These are phyloP conservation scores for Neodontobutis hainanensis DNA, from an alignment of 2,113 vertebrate genomes.

Conservation along the genomic window DNA sequence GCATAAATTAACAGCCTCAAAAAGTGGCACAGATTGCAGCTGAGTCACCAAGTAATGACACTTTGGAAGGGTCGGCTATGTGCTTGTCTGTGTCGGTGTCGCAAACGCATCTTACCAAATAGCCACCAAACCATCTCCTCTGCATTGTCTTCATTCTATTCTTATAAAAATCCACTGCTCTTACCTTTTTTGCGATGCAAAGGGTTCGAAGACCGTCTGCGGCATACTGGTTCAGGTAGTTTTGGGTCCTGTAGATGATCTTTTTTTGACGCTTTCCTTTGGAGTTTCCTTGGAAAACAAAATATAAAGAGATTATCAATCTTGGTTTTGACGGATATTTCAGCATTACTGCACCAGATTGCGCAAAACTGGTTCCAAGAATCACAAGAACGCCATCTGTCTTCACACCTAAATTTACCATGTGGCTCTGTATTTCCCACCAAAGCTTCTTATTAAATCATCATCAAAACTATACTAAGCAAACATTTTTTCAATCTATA, in stretches of 20 bases:
- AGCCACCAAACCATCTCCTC: constrained; percentile 20
- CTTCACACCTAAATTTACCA: constrained; percentile 51
- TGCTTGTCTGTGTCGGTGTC: constrained; percentile 41
- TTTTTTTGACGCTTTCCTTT: constrained; percentile 88
- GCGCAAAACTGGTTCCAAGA: constrained; percentile 36
- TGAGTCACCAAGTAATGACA: constrained; percentile 62
- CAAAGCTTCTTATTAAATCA: constrained; percentile 16
- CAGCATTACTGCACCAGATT: constrained; percentile 27
- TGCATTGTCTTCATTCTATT: neutral
- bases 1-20: constrained; percentile 66
- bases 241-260: constrained; percentile 90
- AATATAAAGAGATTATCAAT: constrained; percentile 9
- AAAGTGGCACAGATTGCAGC: constrained; percentile 59
- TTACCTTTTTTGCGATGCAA: constrained; percentile 98
- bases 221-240: constrained; percentile 93
- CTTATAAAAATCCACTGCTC: no score
- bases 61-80: constrained; percentile 36
- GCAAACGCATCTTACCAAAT: constrained; percentile 32
- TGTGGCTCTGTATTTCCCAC: constrained; percentile 19
- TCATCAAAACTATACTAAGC: neutral
- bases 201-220: constrained; percentile 91
- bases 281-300: constrained; percentile 78
- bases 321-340: constrained; percentile 21
- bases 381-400: constrained; percentile 57
- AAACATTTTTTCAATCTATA: neutral